Conservation (phyloP, 1,140 invertebrate species). For the Cephus cinctus region DNA sequence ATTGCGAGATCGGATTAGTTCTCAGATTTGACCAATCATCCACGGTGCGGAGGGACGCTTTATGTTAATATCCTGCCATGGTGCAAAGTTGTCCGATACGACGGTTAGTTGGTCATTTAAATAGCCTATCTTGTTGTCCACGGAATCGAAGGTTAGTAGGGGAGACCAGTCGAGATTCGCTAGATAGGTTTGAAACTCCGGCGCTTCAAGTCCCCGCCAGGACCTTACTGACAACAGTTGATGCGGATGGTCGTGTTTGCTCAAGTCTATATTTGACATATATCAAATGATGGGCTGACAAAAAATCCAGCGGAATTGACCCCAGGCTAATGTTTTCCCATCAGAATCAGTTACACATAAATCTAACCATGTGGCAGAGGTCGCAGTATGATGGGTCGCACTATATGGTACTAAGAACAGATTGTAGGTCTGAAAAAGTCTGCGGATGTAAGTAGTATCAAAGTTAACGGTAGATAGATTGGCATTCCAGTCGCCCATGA, state of each 20-base stretch:
- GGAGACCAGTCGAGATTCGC: constrained; percentile 1
- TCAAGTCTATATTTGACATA: neutral
- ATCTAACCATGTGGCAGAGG: neutral
- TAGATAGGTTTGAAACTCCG: neutral
- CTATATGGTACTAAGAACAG: neutral
- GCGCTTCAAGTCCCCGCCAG: neutral
- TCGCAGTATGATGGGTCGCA: neutral
- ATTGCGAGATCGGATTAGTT: neutral
- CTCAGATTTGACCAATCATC: neutral
- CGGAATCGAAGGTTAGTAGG: neutral
- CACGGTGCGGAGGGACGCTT: neutral
- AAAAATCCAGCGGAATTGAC: neutral
- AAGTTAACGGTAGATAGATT: neutral
- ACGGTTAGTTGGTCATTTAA: neutral
- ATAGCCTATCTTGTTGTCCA: neutral
- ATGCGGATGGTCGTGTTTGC: neutral
- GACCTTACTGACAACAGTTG: no score
- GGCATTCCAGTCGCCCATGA: constrained; percentile 11
- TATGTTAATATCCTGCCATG: neutral
- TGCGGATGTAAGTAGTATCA: neutral
- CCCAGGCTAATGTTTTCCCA: neutral
- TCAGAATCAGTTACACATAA: neutral
- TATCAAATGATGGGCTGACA: neutral
- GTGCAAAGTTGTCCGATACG: neutral
- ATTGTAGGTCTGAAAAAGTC: neutral